phyloP scores from a whole-genome alignment of 2,888 invertebrate species.

The Asteroscopus sphinx region DNA sequence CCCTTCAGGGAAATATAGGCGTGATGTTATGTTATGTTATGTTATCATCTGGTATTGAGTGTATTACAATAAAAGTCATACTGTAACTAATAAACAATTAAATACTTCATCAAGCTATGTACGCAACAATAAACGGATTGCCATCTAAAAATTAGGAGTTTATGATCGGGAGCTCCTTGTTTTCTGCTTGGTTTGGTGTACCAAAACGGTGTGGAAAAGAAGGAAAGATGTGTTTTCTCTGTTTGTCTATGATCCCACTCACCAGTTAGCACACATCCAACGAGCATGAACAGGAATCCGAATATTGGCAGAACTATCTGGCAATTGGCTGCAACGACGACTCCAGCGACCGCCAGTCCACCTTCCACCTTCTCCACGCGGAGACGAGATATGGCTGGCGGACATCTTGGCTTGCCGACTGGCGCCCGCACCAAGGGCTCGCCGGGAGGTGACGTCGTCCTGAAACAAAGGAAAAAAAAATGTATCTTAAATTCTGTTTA shows the following conservation, averaged over 20 bases:
- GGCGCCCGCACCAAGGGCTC: slow-evolving; percentile 90
- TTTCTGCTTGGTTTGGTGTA: not conserved
- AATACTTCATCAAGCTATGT: slow-evolving; percentile 1
- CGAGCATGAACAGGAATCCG: slow-evolving; percentile 93
- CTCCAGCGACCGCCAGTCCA: slow-evolving; percentile 93
- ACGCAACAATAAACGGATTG: not conserved
- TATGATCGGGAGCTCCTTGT: not conserved
- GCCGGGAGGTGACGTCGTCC: slow-evolving; percentile 88
- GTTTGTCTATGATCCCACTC: too few relatives aligned
- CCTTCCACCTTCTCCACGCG: slow-evolving; percentile 94
- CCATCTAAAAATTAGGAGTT: not conserved
- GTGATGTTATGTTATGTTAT: too few relatives aligned
- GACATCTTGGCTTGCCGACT: slow-evolving; percentile 89
- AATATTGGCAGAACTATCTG: slow-evolving; percentile 94
- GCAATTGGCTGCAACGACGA: slow-evolving; percentile 94
- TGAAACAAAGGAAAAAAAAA: slow-evolving; percentile 59
- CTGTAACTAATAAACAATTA: too few relatives aligned
- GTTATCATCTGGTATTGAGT: too few relatives aligned
- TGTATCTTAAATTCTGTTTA: too few relatives aligned
- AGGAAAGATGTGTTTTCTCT: too few relatives aligned
- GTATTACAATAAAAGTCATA: too few relatives aligned
- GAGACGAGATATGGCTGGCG: slow-evolving; percentile 92
- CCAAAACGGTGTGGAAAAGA: too few relatives aligned
- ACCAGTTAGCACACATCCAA: slow-evolving; percentile 94
- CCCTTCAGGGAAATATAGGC: too few relatives aligned